Evolutionary conservation across 2,113 vertebrate genomes (phyloP).

Genomic region (Pipra filicauda): DNA sequence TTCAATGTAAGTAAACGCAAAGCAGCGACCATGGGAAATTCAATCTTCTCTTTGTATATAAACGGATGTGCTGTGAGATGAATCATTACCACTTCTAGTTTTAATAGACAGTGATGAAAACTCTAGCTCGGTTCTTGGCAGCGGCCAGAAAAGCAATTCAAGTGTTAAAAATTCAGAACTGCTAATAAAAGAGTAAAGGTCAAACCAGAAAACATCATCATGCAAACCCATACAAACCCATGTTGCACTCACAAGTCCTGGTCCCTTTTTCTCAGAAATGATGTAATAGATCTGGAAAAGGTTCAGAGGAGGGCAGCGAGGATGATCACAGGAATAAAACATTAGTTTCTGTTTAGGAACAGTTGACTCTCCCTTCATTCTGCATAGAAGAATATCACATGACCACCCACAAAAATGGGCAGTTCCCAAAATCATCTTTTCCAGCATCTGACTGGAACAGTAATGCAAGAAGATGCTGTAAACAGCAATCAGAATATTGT

Average conservation of each 20-base stretch:
- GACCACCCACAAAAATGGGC: neutral
- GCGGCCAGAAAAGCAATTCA: neutral
- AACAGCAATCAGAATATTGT: neutral
- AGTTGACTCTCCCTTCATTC: neutral
- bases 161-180: neutral
- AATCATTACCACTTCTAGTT: neutral
- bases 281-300: neutral
- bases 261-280: neutral
- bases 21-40: neutral
- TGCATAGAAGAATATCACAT: neutral
- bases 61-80: neutral
- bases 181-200: neutral
- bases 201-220: neutral
- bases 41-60: neutral
- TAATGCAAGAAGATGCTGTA: neutral
- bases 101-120: constrained; percentile 6
- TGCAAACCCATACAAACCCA: neutral
- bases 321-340: neutral
- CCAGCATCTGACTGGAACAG: neutral
- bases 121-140: neutral
- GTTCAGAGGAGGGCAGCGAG: neutral
- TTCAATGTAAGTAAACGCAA: neutral
- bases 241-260: neutral
- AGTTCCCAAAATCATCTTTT: neutral
- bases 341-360: neutral